These are phyloP conservation scores for Cirrhinus mrigala DNA, from an alignment of 2,797 vertebrate species.

Conservation along the genomic window DNA sequence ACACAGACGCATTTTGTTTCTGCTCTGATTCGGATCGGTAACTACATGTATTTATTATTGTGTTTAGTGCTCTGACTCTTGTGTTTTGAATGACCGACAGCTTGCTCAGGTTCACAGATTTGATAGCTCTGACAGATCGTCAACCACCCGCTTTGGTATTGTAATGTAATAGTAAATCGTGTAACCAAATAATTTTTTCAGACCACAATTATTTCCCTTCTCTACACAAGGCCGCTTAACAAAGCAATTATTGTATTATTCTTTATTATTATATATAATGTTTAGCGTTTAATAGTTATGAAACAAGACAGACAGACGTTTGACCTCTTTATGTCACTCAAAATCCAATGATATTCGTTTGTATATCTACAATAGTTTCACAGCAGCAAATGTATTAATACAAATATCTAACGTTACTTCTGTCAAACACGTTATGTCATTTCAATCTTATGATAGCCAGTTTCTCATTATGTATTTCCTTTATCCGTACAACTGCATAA, in stretches of 20 bases:
- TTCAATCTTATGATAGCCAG: not conserved
- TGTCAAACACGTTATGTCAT: not conserved
- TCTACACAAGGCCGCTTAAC: not conserved
- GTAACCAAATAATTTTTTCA: not conserved
- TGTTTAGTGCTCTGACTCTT: not conserved
- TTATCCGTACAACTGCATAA: no score
- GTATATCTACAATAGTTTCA: not conserved
- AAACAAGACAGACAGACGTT: not conserved
- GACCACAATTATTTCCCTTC: not conserved
- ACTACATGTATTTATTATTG: not conserved
- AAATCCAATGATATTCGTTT: not conserved
- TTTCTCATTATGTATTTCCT: no score
- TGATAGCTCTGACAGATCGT: not conserved
- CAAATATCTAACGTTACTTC: not conserved
- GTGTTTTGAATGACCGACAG: constrained; percentile 1
- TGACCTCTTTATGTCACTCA: not conserved
- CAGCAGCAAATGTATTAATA: not conserved
- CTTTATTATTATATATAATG: not conserved
- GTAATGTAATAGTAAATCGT: not conserved
- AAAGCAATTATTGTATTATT: constrained; percentile 37
- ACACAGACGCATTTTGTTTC: not conserved
- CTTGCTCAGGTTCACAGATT: not conserved
- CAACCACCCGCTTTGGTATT: not conserved
- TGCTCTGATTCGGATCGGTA: constrained; percentile 14
- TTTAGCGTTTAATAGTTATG: not conserved